These are phyloP conservation scores for Oncopodura yosiiana DNA, from an alignment of 1,140 invertebrate genomes.

Conservation along the genomic window DNA sequence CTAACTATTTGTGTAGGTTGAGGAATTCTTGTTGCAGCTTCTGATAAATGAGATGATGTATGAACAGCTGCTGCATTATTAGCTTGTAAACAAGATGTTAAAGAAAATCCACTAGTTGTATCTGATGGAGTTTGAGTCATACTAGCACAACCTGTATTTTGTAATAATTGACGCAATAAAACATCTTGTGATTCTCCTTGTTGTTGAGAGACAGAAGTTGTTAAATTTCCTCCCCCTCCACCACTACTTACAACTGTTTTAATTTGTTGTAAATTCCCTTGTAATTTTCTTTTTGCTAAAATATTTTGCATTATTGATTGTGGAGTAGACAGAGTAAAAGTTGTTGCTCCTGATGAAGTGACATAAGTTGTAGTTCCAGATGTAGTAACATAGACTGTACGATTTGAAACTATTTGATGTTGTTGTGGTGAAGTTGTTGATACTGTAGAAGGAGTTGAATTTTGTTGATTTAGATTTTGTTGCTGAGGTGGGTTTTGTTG, in stretches of 20 bases:
- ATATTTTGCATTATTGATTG: background rate
- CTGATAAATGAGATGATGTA: constrained; percentile 26
- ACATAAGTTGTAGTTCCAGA: too few relatives aligned
- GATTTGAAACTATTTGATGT: too few relatives aligned
- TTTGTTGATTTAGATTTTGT: background rate
- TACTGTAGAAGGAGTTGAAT: background rate
- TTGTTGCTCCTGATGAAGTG: too few relatives aligned
- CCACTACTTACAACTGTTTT: background rate
- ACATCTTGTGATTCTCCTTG: constrained; percentile 75
- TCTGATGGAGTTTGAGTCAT: constrained; percentile 41
- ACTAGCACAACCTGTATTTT: constrained; percentile 64
- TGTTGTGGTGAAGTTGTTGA: too few relatives aligned
- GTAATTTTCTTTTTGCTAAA: background rate
- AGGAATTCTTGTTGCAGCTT: constrained; percentile 32
- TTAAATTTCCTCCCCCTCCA: background rate
- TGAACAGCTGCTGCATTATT: constrained; percentile 11
- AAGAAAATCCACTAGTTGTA: constrained; percentile 19
- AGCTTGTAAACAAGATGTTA: constrained; percentile 20
- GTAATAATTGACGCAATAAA: constrained; percentile 74
- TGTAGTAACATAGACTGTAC: too few relatives aligned
- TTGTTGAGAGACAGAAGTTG: background rate
- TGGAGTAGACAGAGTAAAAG: background rate
- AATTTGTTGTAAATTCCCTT: constrained; percentile 1
- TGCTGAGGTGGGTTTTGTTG: background rate
- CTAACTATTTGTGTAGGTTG: constrained; percentile 12